Base-by-base conservation (phyloP, 2,113 vertebrate genomes). In the Erinaceus europaeus region DNA sequence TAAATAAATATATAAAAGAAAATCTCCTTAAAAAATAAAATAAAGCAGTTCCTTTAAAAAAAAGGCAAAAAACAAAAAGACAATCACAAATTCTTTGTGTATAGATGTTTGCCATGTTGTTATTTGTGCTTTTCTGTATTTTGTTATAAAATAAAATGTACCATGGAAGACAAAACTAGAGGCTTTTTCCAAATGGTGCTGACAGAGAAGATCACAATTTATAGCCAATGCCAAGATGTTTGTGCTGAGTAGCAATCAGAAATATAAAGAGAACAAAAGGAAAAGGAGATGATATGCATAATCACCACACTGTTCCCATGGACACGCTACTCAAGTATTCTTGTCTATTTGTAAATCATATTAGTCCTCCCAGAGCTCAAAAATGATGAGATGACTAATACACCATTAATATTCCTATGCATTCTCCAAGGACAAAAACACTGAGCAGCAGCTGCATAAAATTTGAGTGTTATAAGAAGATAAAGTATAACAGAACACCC, bases 321-420 rank as follows among this genome's bases (percentile, higher is more conserved):
- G 85, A 89, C 85, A 93, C 29, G 8, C 65, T 91, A 77, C 36
- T 82, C 71, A 89, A 86, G 65, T 86, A 82, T 91, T 91, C 89
- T 82, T 89, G 44, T 89, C 55, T 78, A 72, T 89, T 86, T 89
- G 86, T 79, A 91, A 93, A 91, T 93, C 82, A 68, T 82, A 89
- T n/a, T n/a, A 86, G 80, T 77, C 27, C 27, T 82, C 65, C 50
- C 57, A 91, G 91, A 89, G 57, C 71, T 82, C 67, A 81, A 91
- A 86, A 89, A 88, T 62, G 67, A 55, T 80, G 89, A 69, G 34
- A 88, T 91, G 80, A 91, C 48, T 88, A 88, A 93, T 71, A 85
- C 68, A 88, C 9, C 61, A 76, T 76, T 88, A 88, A 76, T 85
- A 85, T 75, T 79, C 64, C 29, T 76, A 64, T 88, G 74, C 68